Conservation (phyloP, 2,888 invertebrate species). For the Eilema depressum region DNA sequence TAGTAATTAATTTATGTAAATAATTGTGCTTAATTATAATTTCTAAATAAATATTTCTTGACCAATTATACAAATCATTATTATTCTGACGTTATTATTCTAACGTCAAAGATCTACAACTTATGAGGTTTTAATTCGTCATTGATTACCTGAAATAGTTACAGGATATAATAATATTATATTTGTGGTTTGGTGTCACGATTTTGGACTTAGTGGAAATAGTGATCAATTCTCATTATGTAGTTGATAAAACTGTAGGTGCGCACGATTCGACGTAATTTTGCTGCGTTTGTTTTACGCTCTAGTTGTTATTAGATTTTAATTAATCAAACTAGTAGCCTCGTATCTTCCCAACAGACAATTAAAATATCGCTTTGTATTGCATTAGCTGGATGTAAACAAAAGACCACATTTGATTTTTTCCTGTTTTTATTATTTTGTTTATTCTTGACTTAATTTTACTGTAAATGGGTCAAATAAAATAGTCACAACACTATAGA, state of each 20-base stretch:
- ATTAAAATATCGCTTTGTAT: constrained; percentile 5
- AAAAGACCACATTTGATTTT: background rate
- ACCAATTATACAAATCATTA: too few relatives aligned
- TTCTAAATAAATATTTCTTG: too few relatives aligned
- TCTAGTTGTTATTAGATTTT: constrained; percentile 17
- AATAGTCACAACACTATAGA: too few relatives aligned
- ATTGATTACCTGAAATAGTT: constrained; percentile 14
- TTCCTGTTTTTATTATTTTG: background rate
- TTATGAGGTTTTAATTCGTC: constrained; percentile 23
- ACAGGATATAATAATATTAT: constrained; percentile 31
- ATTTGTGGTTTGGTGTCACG: constrained; percentile 37
- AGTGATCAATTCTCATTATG: constrained; percentile 38
- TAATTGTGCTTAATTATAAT: too few relatives aligned
- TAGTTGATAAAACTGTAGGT: constrained; percentile 16
- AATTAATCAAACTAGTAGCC: constrained; percentile 1
- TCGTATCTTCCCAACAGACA: background rate
- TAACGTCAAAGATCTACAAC: constrained; percentile 2
- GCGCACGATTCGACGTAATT: constrained; percentile 21
- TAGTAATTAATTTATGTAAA: too few relatives aligned
- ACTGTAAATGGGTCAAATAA: too few relatives aligned
- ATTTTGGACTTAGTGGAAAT: constrained; percentile 25
- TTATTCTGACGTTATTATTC: background rate
- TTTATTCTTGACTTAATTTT: background rate
- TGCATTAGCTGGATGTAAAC: background rate
- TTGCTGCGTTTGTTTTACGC: constrained; percentile 21